Conservation (phyloP, 2,113 vertebrate genomes). For the Lepus americanus region DNA sequence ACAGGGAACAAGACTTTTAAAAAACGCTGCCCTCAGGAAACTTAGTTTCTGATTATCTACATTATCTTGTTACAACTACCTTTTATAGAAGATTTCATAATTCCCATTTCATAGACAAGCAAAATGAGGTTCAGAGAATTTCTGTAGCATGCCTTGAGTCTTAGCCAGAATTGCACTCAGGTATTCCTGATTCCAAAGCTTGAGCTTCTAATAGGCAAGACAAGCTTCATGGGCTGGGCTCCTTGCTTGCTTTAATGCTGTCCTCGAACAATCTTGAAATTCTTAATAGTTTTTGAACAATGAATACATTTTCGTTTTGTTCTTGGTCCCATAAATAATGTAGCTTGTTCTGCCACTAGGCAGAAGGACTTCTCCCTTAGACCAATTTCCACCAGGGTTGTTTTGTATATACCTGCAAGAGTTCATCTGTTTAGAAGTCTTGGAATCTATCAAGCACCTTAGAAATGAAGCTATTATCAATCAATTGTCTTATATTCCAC, state of each 20-base stretch:
- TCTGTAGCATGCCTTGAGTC: background rate
- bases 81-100: background rate
- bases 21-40: background rate
- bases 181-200: background rate
- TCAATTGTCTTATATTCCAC: background rate
- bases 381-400: background rate
- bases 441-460: background rate
- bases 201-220: background rate
- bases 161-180: background rate
- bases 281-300: slow-evolving; percentile 23
- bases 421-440: background rate
- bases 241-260: background rate
- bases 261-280: background rate
- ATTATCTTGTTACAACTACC: background rate
- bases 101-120: background rate
- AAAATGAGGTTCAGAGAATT: background rate
- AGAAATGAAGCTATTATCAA: slow-evolving; percentile 19
- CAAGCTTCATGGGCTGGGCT: background rate
- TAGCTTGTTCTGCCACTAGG: background rate
- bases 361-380: slow-evolving; percentile 6
- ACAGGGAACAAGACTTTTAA: background rate
- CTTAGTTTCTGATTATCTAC: background rate
- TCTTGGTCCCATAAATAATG: background rate
- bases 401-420: background rate
- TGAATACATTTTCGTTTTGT: slow-evolving; percentile 36